Percentiles rank a stretch among this genome's conserved stretches.
phyloP scores from a whole-genome alignment of 2,113 vertebrate genomes.

The Daphoenositta chrysoptera region DNA sequence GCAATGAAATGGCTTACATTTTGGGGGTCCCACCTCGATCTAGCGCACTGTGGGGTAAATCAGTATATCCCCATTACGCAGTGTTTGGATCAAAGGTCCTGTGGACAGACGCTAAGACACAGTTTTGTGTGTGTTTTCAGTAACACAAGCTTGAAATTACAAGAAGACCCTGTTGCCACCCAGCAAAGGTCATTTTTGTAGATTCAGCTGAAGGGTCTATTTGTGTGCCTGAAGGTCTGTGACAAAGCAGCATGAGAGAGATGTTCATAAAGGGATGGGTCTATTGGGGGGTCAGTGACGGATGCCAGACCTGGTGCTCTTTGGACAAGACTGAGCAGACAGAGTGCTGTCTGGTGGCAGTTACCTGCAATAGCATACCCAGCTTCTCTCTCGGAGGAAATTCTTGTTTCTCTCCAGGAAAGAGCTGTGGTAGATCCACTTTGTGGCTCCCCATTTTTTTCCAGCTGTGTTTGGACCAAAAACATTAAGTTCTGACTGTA shows the following conservation, averaged over 20 bases:
- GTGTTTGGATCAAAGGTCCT: not conserved
- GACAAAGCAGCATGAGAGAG: not conserved
- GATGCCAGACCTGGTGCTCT: not conserved
- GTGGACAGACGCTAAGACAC: not conserved
- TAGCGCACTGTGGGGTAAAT: not conserved
- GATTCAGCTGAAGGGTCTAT: not conserved
- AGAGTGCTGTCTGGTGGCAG: not conserved
- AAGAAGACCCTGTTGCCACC: not conserved
- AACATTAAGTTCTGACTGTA: not conserved
- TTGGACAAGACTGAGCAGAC: not conserved
- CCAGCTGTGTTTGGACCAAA: not conserved
- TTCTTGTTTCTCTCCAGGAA: not conserved
- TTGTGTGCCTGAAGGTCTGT: not conserved
- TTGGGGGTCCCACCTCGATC: not conserved
- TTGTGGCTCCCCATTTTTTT: not conserved
- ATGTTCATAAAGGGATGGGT: rapidly evolving
- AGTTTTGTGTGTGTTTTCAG: not conserved
- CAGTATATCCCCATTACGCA: rapidly evolving
- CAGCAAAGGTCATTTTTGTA: rapidly evolving
- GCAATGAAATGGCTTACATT: not conserved
- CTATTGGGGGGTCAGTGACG: not conserved
- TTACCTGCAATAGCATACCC: not conserved
- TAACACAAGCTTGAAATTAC: not conserved
- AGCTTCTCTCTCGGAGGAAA: not conserved
- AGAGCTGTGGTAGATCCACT: not conserved